Evolutionary conservation across 2,113 vertebrate species (phyloP), one percentile per base, ranked within the genome.

Genomic region (Gymnogyps californianus): DNA sequence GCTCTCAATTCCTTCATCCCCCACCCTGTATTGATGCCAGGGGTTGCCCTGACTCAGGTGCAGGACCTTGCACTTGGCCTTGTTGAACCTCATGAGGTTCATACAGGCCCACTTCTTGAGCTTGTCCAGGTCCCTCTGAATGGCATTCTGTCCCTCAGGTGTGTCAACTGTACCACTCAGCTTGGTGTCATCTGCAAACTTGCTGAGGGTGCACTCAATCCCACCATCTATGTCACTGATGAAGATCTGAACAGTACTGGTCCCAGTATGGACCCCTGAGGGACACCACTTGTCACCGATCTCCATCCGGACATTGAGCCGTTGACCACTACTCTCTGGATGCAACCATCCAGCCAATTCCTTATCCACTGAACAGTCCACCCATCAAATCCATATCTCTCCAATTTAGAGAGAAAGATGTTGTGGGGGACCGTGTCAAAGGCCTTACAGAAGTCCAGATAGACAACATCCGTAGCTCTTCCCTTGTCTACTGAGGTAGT

Each of bases 161-260:
- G 1, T 36, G 32, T n/a, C 38, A 17, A 16, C 17, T 1, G 9
- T 17, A 44, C 7, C 7, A 3, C 32, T 22, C 38, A n/a, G 32
- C 11, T 65, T 80, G 14, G 8, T 36, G 20, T 24, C 5, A 16
- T 46, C 51, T 46, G 15, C 18, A 29, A 36, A 55, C 2, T 44
- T 58, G 31, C 54, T 58, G 54, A 75, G 22, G 16, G 17, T 58
- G 24, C 10, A 28, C 24, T 34, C 2, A 1, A 26, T 64, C 29
- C 10, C 29, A 52, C 59, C 5, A 3, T 59, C 17, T 79, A 9
- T 51, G 24, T 51, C 14, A 17, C 13, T 42, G 36, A n/a, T 29
- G 57, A 61, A 71, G 46, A 19, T 44, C 5, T 52, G 21, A 72
- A 44, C 25, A 24, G 18, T 42, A 40, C 12, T 52, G 6, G 13